Evolutionary conservation across 2,113 vertebrate genomes (phyloP), one percentile per base, ranked within the genome.

Genomic region (Electrona antarctica): DNA sequence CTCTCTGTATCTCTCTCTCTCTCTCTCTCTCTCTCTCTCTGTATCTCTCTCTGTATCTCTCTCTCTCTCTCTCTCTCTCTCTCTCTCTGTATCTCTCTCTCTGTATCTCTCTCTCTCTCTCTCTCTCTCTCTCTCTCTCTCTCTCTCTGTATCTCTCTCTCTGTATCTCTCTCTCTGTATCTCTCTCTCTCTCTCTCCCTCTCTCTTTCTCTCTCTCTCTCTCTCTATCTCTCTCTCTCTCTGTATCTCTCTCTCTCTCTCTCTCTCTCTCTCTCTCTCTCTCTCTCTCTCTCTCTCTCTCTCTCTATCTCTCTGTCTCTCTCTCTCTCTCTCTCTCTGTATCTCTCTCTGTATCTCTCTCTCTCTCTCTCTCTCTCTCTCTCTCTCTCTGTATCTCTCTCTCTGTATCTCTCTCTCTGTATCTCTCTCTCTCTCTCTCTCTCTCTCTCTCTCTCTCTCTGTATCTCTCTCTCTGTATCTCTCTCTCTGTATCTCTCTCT

Each of bases 1-100:
- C 28, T 58, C 86, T 85, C 87, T n/a, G n/a, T n/a, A n/a, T 90
- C 77, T 60, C 47, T 85, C 74, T 85, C 80, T 85, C 79, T 86
- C 81, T 81, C 73, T 60, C 71, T 69, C 82, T 71, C 28, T 58
- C 86, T 85, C 87, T 90, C 77, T 60, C 47, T 85, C 74, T n/a
- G n/a, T n/a, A n/a, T 85, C 80, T 85, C 79, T 86, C 81, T 81
- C 73, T 60, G 59, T 21, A 69, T 69, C 82, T 71, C 28, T 58
- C 86, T 85, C 87, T 90, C 77, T 60, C 47, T 85, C 74, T 85
- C 80, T 85, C 79, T 86, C 81, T 81, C 73, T 60, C 71, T 69
- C 82, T 71, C 28, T 58, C 86, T 85, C 87, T 90, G 76, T 60
- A 45, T 85, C 74, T 85, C 80, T 85, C 79, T 86, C 81, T 81